Conservation (phyloP, 2,888 invertebrate genomes). For the Nomada goodeniana region DNA sequence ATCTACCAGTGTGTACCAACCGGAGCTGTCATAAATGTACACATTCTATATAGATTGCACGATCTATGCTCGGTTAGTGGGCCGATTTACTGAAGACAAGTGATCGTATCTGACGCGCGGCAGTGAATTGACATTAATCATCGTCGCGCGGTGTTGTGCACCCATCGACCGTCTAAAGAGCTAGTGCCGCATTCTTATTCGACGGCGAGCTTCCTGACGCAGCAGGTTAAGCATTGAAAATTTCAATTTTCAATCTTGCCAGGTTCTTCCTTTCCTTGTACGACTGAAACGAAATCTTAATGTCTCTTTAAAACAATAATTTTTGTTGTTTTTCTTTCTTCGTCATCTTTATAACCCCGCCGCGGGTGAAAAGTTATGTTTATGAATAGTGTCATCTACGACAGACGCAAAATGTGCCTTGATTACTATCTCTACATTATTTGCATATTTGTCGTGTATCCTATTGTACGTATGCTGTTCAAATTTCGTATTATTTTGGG, state of each 20-base stretch:
- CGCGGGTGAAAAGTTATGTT: slow-evolving; percentile 32
- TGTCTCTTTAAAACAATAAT: neutral
- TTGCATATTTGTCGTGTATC: slow-evolving; percentile 16
- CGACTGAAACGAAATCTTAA: slow-evolving; percentile 26
- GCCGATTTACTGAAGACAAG: slow-evolving; percentile 71
- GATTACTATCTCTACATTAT: slow-evolving; percentile 23
- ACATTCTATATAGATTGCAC: slow-evolving; percentile 72
- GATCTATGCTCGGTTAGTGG: slow-evolving; percentile 73
- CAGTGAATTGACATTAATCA: slow-evolving; percentile 72
- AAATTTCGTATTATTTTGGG: neutral
- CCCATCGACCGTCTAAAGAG: slow-evolving; percentile 59
- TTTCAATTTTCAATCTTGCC: slow-evolving; percentile 54
- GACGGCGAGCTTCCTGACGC: slow-evolving; percentile 63
- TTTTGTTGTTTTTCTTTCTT: neutral
- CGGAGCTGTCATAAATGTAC: slow-evolving; percentile 73
- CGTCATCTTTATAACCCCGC: neutral
- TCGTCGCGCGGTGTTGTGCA: slow-evolving; percentile 66
- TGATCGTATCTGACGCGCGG: slow-evolving; percentile 68
- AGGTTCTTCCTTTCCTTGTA: slow-evolving; percentile 51
- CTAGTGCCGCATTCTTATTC: slow-evolving; percentile 64
- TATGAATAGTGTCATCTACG: slow-evolving; percentile 29
- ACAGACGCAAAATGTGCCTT: slow-evolving; percentile 28
- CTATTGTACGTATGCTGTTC: neutral
- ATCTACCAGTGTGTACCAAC: slow-evolving; percentile 52
- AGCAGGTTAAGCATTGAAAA: slow-evolving; percentile 68